Evolutionary conservation across 2,888 invertebrate genomes (phyloP), one percentile per base, ranked within the genome.

Genomic region (Netelia melanura): DNA sequence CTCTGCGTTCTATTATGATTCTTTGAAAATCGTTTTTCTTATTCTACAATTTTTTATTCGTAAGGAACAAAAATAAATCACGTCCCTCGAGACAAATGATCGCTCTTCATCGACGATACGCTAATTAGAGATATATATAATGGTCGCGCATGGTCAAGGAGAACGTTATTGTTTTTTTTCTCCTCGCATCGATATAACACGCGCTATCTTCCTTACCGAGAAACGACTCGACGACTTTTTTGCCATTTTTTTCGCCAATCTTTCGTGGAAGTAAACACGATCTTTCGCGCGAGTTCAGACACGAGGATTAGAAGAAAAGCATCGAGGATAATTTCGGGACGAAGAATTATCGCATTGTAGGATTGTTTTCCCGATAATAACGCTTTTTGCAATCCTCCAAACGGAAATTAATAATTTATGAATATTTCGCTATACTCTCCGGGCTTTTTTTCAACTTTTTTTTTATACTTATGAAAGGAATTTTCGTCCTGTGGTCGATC

Each of bases 81-180:
- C 23, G 10, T 70, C 17, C 30, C 56, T n/a, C 6, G 14, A 38
- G 17, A 61, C 11, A 52, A 70, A 68, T 44, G 44, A 61, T 61
- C n/a, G 48, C 48, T 10, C 62, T 21, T 38, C 21, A 17, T 21
- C 68, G 56, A 25, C 43, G 61, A 44, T 67, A 56, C 44, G 17
- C 44, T 30, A 8, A 30, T 52, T 70, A 14, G 23, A 52, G 54
- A 70, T 70, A 54, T 30, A 54, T 30, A 48, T 48, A 48, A 48
- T 48, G 10, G 21, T n/a, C 52, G 23, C 9, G 23, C 78, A 61
- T 62, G 68, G 48, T 78, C 68, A 78, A 78, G 62, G 68, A 10
- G n/a, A 58, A 17, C 48, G 14, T 14, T 48, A 10, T 14, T 48
- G 1, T 23, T 38, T 44, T 67, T 78, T 25, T 17, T 17, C 17